Conservation (phyloP, 2,888 invertebrate genomes). For the Synanthedon myopaeformis region DNA sequence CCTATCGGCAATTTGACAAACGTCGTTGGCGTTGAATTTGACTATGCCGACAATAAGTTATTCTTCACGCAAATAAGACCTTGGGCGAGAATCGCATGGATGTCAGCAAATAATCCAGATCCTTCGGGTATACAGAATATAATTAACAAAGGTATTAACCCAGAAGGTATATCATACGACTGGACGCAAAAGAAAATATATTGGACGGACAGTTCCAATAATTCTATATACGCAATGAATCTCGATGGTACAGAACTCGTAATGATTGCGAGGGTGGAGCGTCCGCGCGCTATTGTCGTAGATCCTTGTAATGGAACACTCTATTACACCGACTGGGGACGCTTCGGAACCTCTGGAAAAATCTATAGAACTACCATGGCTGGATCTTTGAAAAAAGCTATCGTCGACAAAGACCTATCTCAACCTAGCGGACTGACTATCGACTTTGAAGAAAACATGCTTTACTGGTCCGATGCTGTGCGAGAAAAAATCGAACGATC, state of each 20-base stretch:
- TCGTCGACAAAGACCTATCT: slow-evolving; percentile 90
- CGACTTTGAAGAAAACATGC: slow-evolving; percentile 91
- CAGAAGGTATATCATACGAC: slow-evolving; percentile 95
- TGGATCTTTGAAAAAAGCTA: slow-evolving; percentile 88
- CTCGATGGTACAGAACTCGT: slow-evolving; percentile 87
- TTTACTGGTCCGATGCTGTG: slow-evolving; percentile 98
- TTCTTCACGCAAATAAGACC: slow-evolving; percentile 95
- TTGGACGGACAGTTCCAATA: slow-evolving; percentile 97
- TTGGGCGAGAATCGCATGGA: slow-evolving; percentile 88
- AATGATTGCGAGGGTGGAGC: slow-evolving; percentile 92
- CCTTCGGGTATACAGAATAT: slow-evolving; percentile 74
- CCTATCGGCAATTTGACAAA: slow-evolving; percentile 89
- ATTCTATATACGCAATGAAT: slow-evolving; percentile 95
- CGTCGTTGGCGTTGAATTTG: slow-evolving; percentile 96
- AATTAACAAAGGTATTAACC: slow-evolving; percentile 85
- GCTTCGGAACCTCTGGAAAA: slow-evolving; percentile 92
- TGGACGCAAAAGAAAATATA: slow-evolving; percentile 98
- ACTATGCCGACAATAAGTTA: slow-evolving; percentile 87
- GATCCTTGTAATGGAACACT: slow-evolving; percentile 96
- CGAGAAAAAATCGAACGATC: slow-evolving; percentile 95
- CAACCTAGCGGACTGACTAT: slow-evolving; percentile 96
- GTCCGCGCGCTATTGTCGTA: slow-evolving; percentile 94
- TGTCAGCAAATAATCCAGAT: slow-evolving; percentile 79
- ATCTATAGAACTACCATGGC: slow-evolving; percentile 97
- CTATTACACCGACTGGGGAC: slow-evolving; percentile 97